Conservation (phyloP, 2,888 invertebrate species). For the Heliconius charithonia region DNA sequence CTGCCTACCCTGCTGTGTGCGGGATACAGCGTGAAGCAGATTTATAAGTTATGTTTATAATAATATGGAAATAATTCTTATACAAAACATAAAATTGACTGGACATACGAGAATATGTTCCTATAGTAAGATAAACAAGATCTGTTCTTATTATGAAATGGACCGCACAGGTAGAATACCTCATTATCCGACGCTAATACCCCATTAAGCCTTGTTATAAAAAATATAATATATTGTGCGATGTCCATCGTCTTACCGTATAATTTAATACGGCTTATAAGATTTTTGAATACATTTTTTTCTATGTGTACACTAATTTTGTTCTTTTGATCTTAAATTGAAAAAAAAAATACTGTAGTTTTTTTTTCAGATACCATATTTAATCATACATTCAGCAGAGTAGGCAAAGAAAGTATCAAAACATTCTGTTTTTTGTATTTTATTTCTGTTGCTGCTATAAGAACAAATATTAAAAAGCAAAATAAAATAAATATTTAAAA, state of each 20-base stretch:
- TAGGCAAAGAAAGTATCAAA: no score
- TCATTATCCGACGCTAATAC: slow-evolving; percentile 17
- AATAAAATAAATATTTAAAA: no score
- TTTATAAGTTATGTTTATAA: no score
- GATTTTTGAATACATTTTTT: slow-evolving; percentile 1
- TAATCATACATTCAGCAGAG: no score
- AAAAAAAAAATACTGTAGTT: no score
- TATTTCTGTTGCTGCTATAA: no score
- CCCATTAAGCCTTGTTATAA: slow-evolving; percentile 1
- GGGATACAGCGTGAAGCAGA: no score
- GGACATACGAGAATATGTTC: not conserved
- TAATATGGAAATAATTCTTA: no score
- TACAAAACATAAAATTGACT: not conserved
- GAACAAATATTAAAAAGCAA: no score
- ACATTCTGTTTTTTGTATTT: no score
- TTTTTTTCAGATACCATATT: no score
- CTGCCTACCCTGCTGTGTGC: no score
- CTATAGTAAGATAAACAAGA: not conserved
- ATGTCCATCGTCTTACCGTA: not conserved
- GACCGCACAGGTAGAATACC: slow-evolving; percentile 53
- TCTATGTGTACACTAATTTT: not conserved
- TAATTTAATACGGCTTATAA: slow-evolving; percentile 11
- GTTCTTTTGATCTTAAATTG: not conserved
- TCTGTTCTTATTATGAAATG: slow-evolving; percentile 54
- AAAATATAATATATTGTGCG: slow-evolving; percentile 19